These are phyloP conservation scores for Neodontobutis hainanensis DNA, from an alignment of 2,113 vertebrate species.

Conservation along the genomic window DNA sequence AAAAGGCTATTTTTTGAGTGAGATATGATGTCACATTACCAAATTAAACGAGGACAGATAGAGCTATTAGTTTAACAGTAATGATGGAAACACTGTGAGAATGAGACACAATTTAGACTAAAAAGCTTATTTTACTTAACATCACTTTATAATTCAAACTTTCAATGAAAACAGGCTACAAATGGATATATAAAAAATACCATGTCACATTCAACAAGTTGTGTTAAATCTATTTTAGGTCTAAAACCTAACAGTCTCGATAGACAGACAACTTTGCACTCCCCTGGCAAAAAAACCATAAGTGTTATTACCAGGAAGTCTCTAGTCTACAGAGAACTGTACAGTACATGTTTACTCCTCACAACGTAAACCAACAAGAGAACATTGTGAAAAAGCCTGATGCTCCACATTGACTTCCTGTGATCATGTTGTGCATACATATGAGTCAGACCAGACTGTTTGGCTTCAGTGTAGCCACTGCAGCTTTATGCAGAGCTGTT, in stretches of 20 bases:
- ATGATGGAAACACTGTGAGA: too few species aligned
- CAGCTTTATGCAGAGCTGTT: slow-evolving; percentile 1
- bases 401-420: slow-evolving; percentile 2
- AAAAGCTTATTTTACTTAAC: too few species aligned
- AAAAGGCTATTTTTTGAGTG: background rate
- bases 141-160: too few species aligned
- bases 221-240: slow-evolving; percentile 39
- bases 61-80: too few species aligned
- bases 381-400: slow-evolving; percentile 1
- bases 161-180: too few species aligned
- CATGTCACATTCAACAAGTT: too few species aligned
- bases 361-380: background rate
- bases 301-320: slow-evolving; percentile 33
- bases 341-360: slow-evolving; percentile 2
- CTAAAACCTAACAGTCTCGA: slow-evolving; percentile 29
- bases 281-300: slow-evolving; percentile 12
- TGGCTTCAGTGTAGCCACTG: slow-evolving; percentile 10
- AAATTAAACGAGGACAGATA: too few species aligned
- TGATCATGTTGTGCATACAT: slow-evolving; percentile 18
- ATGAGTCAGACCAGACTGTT: background rate
- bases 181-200: too few species aligned
- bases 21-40: background rate
- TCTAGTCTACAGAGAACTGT: slow-evolving; percentile 4
- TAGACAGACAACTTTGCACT: slow-evolving; percentile 47
- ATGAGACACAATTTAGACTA: too few species aligned